phyloP scores from a whole-genome alignment of 2,797 vertebrate species.

The Schizothorax lantsangensis region DNA sequence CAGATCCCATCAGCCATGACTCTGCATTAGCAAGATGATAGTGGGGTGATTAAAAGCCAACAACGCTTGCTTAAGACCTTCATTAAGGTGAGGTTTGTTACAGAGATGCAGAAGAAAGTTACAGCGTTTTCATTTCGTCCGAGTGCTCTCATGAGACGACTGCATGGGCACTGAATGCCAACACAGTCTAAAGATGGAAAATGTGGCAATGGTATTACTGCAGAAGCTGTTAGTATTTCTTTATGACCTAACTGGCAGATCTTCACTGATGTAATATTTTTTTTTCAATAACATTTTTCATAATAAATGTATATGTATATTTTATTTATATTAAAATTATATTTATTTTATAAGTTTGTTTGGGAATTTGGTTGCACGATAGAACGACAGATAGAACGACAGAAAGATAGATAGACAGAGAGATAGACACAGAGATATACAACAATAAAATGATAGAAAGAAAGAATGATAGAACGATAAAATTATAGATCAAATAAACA shows the following conservation, averaged over 20 bases:
- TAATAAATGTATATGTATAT: background rate
- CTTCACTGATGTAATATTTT: background rate
- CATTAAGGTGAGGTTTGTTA: constrained; percentile 22
- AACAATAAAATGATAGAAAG: background rate
- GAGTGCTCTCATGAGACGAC: constrained; percentile 25
- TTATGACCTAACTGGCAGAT: background rate
- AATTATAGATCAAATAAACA: background rate
- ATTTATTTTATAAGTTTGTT: background rate
- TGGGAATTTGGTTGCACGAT: background rate
- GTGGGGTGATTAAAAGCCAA: constrained; percentile 42
- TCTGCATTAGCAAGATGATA: constrained; percentile 40
- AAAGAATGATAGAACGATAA: background rate
- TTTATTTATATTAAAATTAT: background rate
- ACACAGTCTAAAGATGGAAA: background rate
- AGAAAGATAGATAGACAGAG: background rate
- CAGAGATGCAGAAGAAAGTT: background rate
- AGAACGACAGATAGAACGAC: no score
- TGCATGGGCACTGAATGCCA: background rate
- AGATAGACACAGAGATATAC: background rate
- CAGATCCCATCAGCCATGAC: constrained; percentile 65
- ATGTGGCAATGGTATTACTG: background rate
- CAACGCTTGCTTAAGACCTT: constrained; percentile 25
- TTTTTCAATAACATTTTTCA: background rate
- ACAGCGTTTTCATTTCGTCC: background rate
- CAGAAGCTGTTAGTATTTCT: background rate